Evolutionary conservation across 2,797 vertebrate species (phyloP).

Genomic region (Geotrypetes seraphini): DNA sequence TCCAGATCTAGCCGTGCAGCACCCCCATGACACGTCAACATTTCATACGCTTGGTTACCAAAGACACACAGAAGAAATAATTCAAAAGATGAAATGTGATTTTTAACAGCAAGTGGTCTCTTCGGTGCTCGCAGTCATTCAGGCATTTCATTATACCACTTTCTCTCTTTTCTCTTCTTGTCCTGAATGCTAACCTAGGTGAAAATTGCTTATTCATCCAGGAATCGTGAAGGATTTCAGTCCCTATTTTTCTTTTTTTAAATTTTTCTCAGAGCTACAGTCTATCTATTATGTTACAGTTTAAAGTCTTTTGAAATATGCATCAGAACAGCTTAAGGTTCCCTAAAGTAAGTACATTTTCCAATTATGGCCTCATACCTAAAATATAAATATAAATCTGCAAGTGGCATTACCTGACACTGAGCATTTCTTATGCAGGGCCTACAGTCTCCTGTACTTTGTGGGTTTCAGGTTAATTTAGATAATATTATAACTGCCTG

Average conservation of each 20-base stretch:
- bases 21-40: slow-evolving; percentile 26
- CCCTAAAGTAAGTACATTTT: too few relatives aligned
- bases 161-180: slow-evolving; percentile 25
- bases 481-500: too few relatives aligned
- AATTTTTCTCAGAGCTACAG: slow-evolving; percentile 4
- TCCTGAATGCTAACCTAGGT: slow-evolving; percentile 35
- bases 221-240: slow-evolving; percentile 20
- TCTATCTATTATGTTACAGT: background rate
- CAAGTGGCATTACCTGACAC: too few relatives aligned
- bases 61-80: slow-evolving; percentile 27
- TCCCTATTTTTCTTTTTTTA: slow-evolving; percentile 18
- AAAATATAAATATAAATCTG: too few relatives aligned
- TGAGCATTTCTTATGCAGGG: too few relatives aligned
- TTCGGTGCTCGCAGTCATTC: slow-evolving; percentile 33
- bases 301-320: slow-evolving; percentile 7
- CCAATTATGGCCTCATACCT: too few relatives aligned
- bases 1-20: slow-evolving; percentile 17
- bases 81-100: slow-evolving; percentile 31
- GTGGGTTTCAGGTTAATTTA: too few relatives aligned
- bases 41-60: slow-evolving; percentile 39
- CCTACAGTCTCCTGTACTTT: too few relatives aligned
- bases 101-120: slow-evolving; percentile 34
- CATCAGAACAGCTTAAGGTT: background rate
- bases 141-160: slow-evolving; percentile 36
- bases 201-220: slow-evolving; percentile 21